A percentile compares a stretch with the other conserved stretches of the same genome.
Conservation (phyloP, 1,140 invertebrate species). For the Brachystomella parvula region DNA sequence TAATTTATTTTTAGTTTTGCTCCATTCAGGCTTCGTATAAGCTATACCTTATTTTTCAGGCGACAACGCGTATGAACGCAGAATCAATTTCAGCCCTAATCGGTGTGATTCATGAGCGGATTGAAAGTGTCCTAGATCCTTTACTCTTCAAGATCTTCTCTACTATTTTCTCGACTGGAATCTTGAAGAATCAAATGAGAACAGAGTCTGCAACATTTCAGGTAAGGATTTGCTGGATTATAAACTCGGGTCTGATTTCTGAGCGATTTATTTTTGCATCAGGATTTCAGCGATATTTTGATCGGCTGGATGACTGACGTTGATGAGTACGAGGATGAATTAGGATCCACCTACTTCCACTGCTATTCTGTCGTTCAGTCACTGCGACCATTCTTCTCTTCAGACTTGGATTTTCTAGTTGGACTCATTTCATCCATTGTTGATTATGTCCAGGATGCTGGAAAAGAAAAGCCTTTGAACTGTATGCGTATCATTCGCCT, state of each 20-base stretch:
- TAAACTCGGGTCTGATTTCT: not conserved
- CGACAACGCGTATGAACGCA: not conserved
- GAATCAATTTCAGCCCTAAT: not conserved
- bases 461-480: not conserved
- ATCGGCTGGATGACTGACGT: constrained; percentile 36
- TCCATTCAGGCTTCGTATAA: not conserved
- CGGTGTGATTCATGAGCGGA: not conserved
- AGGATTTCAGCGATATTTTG: constrained; percentile 34
- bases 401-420: constrained; percentile 16
- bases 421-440: constrained; percentile 15
- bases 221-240: not conserved
- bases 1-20: constrained; percentile 5
- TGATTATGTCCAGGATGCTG: constrained; percentile 2
- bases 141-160: not conserved
- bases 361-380: constrained; percentile 12
- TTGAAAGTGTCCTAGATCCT: not conserved
- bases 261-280: constrained; percentile 7
- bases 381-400: constrained; percentile 18
- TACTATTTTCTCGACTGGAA: not conserved
- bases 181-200: not conserved
- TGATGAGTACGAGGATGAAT: constrained; percentile 21
- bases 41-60: not conserved
- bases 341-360: not conserved
- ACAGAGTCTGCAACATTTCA: not conserved
- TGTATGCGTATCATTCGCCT: not conserved